phyloP scores from a whole-genome alignment of 2,797 vertebrate genomes.

The Coccyzus lansbergi region DNA sequence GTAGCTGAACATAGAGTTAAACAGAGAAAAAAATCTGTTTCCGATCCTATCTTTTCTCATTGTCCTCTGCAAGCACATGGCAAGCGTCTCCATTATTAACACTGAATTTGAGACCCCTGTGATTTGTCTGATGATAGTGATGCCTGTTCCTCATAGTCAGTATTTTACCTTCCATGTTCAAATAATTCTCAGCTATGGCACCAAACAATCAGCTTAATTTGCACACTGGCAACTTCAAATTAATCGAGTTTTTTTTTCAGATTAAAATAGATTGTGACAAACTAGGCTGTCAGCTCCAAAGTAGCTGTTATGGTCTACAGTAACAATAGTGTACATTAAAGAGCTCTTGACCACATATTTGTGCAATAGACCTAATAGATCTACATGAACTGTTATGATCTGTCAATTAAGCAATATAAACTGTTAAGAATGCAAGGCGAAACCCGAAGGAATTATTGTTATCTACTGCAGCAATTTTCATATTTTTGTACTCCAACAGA shows the following conservation, averaged over 20 bases:
- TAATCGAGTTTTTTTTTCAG: not conserved
- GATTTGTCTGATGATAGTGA: not conserved
- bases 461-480: not conserved
- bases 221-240: not conserved
- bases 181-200: not conserved
- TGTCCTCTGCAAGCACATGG: constrained; percentile 24
- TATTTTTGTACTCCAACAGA: not conserved
- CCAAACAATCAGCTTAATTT: not conserved
- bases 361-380: not conserved
- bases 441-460: not conserved
- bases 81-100: not conserved
- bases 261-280: constrained; percentile 5
- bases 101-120: not conserved
- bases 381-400: not conserved
- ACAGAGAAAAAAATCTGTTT: not conserved
- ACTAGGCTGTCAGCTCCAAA: constrained; percentile 3
- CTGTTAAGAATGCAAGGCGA: not conserved
- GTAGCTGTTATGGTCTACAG: not conserved
- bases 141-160: not conserved
- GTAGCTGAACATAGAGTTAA: constrained; percentile 9
- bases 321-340: not conserved
- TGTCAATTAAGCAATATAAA: not conserved
- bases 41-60: not conserved
- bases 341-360: constrained; percentile 1
- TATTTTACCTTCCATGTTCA: not conserved